Percentiles rank a stretch among this genome's conserved stretches.
Evolutionary conservation across 2,797 vertebrate species (phyloP).

Genomic region (Rhinella marina): DNA sequence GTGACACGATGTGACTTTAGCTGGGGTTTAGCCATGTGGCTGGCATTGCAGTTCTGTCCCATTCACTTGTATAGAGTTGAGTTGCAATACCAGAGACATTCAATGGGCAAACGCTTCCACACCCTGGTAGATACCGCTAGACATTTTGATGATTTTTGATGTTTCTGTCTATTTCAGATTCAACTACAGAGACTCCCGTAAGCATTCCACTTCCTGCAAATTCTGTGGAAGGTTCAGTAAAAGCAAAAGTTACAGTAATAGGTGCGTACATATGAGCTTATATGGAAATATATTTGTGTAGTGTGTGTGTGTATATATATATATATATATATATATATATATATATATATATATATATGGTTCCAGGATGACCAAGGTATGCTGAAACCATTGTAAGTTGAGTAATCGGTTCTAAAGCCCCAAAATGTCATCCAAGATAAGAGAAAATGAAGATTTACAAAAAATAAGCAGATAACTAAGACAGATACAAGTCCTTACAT

Average conservation of each 20-base stretch:
- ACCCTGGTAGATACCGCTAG: not conserved
- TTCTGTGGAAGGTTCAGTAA: not conserved
- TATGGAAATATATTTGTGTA: too few species aligned
- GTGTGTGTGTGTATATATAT: too few species aligned
- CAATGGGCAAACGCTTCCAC: not conserved
- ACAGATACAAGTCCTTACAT: too few species aligned
- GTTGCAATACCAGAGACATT: not conserved
- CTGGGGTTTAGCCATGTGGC: not conserved
- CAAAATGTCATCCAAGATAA: too few species aligned
- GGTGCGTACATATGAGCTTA: slow-evolving; percentile 11
- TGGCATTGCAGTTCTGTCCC: not conserved
- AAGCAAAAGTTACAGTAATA: not conserved
- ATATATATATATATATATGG: too few species aligned
- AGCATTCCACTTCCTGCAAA: not conserved
- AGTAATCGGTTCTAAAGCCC: too few species aligned
- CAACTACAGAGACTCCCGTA: not conserved
- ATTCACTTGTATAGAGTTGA: not conserved
- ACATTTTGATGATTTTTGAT: not conserved
- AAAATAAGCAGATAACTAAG: too few species aligned
- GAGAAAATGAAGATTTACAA: too few species aligned
- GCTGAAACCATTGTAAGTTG: too few species aligned
- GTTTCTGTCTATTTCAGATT: not conserved
- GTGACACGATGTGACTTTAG: not conserved
- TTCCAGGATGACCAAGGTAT: too few species aligned
- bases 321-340: too few species aligned